Conservation (phyloP, 2,113 vertebrate genomes). For the Chroicocephalus ridibundus region DNA sequence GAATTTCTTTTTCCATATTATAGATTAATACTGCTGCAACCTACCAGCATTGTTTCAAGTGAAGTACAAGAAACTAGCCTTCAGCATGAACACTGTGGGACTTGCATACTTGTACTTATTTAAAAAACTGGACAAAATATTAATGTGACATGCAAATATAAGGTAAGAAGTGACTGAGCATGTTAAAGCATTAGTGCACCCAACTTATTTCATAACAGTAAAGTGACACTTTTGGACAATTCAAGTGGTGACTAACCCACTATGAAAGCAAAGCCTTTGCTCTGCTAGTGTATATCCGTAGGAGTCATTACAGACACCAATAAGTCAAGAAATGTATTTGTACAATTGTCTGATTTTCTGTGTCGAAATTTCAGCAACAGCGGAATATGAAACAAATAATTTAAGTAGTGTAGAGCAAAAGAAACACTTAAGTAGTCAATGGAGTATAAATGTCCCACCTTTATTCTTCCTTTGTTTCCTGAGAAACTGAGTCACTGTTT, state of each 20-base stretch:
- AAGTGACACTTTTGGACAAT: not conserved
- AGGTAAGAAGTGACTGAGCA: not conserved
- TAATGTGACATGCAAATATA: not conserved
- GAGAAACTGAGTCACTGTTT: not conserved
- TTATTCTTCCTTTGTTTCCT: not conserved
- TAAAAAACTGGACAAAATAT: constrained; percentile 19
- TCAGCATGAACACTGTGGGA: not conserved
- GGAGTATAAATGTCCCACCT: not conserved
- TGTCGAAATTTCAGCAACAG: not conserved
- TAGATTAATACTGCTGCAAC: not conserved
- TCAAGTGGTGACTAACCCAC: not conserved
- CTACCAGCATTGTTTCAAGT: not conserved
- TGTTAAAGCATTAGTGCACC: not conserved
- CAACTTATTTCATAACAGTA: not conserved
- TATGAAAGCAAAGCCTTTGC: not conserved
- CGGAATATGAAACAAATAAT: not conserved
- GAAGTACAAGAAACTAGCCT: not conserved
- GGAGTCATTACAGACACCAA: not conserved
- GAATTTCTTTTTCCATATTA: not conserved
- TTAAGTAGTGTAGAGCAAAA: not conserved
- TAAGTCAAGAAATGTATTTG: not conserved
- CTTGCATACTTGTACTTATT: not conserved
- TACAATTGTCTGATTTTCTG: not conserved
- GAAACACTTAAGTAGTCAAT: not conserved
- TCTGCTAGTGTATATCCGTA: not conserved